Conservation (phyloP, 2,888 invertebrate genomes). For the Hylaea fasciaria region DNA sequence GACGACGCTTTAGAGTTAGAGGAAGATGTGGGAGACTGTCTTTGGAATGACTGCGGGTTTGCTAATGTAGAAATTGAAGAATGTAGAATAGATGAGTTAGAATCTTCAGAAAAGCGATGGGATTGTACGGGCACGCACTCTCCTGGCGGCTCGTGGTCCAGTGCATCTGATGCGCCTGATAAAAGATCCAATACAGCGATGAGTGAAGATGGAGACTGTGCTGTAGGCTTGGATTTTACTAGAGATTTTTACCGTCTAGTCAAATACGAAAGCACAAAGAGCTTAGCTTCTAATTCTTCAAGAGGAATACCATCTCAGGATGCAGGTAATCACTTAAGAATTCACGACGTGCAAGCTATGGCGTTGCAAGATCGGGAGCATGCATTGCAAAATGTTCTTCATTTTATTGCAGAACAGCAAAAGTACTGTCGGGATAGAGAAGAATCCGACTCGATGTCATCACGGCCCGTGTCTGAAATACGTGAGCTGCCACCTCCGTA, state of each 20-base stretch:
- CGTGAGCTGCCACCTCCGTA: conserved; percentile 84
- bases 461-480: conserved; percentile 83
- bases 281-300: conserved; percentile 90
- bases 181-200: conserved; percentile 89
- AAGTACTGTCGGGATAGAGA: conserved; percentile 87
- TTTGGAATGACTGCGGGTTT: conserved; percentile 91
- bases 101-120: conserved; percentile 86
- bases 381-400: conserved; percentile 89
- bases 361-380: conserved; percentile 87
- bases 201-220: conserved; percentile 89
- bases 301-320: conserved; percentile 86
- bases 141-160: conserved; percentile 87
- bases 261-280: conserved; percentile 92
- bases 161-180: conserved; percentile 85
- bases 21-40: conserved; percentile 89
- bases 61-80: conserved; percentile 88
- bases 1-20: conserved; percentile 89
- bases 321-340: conserved; percentile 73
- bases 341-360: conserved; percentile 78
- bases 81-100: conserved; percentile 83
- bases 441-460: conserved; percentile 84
- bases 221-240: conserved; percentile 90
- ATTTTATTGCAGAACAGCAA: conserved; percentile 91
- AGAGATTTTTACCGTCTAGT: conserved; percentile 92
- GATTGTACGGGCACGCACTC: conserved; percentile 85